Percentiles rank a stretch among this genome's conserved stretches.
phyloP scores from a whole-genome alignment of 2,797 vertebrate species.

The Pangasius larnaudii region DNA sequence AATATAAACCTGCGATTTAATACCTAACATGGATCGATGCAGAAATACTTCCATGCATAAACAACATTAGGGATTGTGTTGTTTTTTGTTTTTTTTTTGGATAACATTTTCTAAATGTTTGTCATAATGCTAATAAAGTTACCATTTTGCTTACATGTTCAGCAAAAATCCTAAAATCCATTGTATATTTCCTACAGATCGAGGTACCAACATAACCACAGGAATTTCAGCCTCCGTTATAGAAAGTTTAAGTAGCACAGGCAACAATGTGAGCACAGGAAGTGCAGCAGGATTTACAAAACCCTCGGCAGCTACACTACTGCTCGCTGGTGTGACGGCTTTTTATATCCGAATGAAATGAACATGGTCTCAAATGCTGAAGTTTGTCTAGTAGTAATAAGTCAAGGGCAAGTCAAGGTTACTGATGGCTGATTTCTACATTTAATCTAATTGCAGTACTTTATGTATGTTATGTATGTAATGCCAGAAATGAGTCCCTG shows the following conservation, averaged over 20 bases:
- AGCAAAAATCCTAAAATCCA: neutral
- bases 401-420: neutral
- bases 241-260: rapidly evolving
- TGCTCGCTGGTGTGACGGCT: neutral
- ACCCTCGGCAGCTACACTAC: neutral
- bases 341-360: neutral
- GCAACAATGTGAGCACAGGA: neutral
- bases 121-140: neutral
- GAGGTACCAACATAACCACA: neutral
- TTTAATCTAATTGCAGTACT: neutral
- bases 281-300: neutral
- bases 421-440: neutral
- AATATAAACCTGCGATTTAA: neutral
- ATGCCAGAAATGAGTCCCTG: neutral
- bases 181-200: neutral
- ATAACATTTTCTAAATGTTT: neutral
- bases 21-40: neutral
- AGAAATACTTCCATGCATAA: neutral
- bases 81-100: neutral
- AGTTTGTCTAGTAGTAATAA: neutral
- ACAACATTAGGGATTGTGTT: neutral
- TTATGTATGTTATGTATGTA: neutral
- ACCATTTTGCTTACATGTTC: neutral
- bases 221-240: neutral
- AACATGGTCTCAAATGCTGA: neutral